Base-by-base conservation (phyloP, 2,888 invertebrate genomes). In the Drosophila buzzatii region DNA sequence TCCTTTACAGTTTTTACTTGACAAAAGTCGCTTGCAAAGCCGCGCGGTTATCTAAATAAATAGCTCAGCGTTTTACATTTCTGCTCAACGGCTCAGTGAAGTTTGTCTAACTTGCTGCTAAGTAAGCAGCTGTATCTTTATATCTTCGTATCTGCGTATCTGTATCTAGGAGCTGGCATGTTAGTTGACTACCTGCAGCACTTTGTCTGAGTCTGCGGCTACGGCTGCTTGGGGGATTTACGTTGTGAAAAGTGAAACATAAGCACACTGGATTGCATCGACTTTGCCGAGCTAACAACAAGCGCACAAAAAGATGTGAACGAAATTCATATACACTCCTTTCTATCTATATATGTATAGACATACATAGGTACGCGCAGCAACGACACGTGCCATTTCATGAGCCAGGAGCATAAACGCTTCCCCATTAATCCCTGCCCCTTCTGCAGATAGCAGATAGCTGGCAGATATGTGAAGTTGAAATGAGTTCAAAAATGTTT, bases 161-260 rank as follows among this genome's bases (percentile, higher is more conserved):
- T 72, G 42, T 73, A 65, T 52, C 37, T 64, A 41, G 59, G 53
- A 42, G 20, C 60, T 66, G 55, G 53, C 55, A 55, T 63, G 64
- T 62, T 73, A 58, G 52, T 47, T 63, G 45, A 62, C 64, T 70
- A 62, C 56, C 58, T 73, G 53, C 52, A 60, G 42, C 37, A 67
- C 71, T 64, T 56, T n/a, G 70, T 71, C 82, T 84, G 78, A 62
- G 66, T 71, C 77, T 85, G 77, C 65, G 64, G 78, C 73, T 65
- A 44, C 16, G 78, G 42, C 71, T 80, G 69, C 85, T 69, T 60
- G 66, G 74, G 85, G 85, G 85, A 89, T 85, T 85, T 89, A 89
- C 84, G 87, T 82, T 85, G 85, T 89, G 86, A 88, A 90, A 90
- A 87, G 90, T 87, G 86, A 87, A 87, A 87, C 85, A 89, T 89